phyloP scores from a whole-genome alignment of 2,888 invertebrate genomes.

The Drosophila ustulata region DNA sequence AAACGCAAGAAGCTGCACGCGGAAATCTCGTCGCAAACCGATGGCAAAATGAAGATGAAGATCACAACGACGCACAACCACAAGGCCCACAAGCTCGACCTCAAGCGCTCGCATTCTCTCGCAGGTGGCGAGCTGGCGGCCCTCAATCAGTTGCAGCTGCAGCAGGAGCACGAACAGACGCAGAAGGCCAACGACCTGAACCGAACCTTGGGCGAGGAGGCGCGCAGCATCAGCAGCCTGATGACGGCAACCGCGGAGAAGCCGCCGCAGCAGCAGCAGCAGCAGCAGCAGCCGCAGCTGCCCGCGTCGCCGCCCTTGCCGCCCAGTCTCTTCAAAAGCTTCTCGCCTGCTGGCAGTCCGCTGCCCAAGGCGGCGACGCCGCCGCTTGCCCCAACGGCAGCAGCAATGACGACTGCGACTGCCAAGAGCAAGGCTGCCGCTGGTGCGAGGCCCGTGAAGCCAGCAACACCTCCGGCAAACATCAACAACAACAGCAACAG shows the following conservation, averaged over 20 bases:
- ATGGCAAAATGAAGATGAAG: slow-evolving; percentile 87
- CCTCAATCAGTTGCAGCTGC: slow-evolving; percentile 49
- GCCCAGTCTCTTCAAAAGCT: slow-evolving; percentile 83
- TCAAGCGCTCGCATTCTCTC: slow-evolving; percentile 73
- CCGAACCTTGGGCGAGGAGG: slow-evolving; percentile 73
- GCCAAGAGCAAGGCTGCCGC: slow-evolving; percentile 7
- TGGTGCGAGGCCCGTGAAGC: neutral
- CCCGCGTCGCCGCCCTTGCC: slow-evolving; percentile 83
- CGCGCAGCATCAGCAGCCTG: slow-evolving; percentile 71
- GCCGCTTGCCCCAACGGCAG: neutral
- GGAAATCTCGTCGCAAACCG: slow-evolving; percentile 85
- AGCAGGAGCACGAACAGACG: slow-evolving; percentile 4
- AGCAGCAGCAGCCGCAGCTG: slow-evolving; percentile 56
- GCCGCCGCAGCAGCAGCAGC: too few species aligned
- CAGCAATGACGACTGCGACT: neutral
- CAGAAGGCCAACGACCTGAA: slow-evolving; percentile 53
- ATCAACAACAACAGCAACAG: slow-evolving; percentile 31
- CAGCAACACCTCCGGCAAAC: slow-evolving; percentile 9
- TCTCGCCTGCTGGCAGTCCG: slow-evolving; percentile 46
- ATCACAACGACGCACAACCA: slow-evolving; percentile 82
- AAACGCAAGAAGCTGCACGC: slow-evolving; percentile 87
- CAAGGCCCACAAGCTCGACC: slow-evolving; percentile 76
- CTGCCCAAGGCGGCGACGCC: slow-evolving; percentile 16
- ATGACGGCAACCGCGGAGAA: slow-evolving; percentile 68
- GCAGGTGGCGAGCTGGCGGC: slow-evolving; percentile 59